phyloP scores from a whole-genome alignment of 2,797 vertebrate genomes.

The Macrochelys suwanniensis region DNA sequence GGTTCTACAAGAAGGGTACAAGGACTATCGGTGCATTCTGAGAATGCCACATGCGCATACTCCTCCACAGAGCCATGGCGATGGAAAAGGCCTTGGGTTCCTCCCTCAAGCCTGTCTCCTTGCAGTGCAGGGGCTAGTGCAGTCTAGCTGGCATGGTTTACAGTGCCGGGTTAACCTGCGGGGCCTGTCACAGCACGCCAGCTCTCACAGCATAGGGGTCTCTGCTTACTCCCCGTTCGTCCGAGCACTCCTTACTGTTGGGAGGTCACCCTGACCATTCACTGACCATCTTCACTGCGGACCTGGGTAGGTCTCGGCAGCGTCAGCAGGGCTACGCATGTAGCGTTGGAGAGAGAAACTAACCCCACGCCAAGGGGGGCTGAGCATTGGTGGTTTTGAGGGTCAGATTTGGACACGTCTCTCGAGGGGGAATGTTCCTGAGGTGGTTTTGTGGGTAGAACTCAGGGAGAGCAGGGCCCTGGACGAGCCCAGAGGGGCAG shows the following conservation, averaged over 20 bases:
- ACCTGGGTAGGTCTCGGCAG: no score
- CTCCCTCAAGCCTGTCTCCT: not conserved
- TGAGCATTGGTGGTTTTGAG: not conserved
- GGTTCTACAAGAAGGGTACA: no score
- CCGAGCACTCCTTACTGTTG: conserved; percentile 14
- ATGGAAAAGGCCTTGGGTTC: no score
- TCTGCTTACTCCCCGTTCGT: not conserved
- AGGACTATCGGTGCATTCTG: no score
- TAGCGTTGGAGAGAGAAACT: not conserved
- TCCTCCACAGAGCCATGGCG: no score
- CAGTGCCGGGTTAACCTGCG: not conserved
- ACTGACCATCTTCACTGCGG: not conserved
- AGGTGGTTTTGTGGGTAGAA: not conserved
- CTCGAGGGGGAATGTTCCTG: not conserved
- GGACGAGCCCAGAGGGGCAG: no score
- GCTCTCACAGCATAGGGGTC: not conserved
- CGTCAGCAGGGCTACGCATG: not conserved
- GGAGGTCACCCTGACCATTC: not conserved
- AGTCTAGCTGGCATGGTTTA: conserved; percentile 1
- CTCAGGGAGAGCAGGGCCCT: not conserved
- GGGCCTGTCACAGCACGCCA: conserved; percentile 7
- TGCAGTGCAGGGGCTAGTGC: not conserved
- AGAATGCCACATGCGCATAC: fast-evolving
- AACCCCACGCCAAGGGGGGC: no score
- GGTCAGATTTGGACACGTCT: not conserved